phyloP scores from a whole-genome alignment of 2,113 vertebrate species.

The Calyptomena viridis region DNA sequence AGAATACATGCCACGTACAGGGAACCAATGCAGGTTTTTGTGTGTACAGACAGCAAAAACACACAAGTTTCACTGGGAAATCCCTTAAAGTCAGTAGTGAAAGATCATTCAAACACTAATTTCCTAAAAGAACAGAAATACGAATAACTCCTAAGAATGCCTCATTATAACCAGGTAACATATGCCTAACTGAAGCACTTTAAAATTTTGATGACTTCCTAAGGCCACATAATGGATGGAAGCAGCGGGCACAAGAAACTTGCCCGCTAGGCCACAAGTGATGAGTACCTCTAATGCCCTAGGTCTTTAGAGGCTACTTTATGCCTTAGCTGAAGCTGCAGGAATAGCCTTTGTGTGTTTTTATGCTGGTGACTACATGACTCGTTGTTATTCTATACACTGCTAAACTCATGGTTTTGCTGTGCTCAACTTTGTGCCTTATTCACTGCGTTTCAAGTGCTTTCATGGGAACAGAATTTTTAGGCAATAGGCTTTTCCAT shows the following conservation, averaged over 20 bases:
- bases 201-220: background rate
- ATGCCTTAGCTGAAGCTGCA: background rate
- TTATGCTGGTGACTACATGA: background rate
- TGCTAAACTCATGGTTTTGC: background rate
- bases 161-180: background rate
- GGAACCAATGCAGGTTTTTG: background rate
- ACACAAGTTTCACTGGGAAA: background rate
- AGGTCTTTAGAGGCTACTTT: background rate
- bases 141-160: background rate
- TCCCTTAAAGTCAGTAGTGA: background rate
- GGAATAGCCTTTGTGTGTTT: background rate
- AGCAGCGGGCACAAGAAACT: background rate
- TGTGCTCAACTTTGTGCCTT: background rate
- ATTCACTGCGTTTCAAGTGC: background rate
- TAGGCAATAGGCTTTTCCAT: background rate
- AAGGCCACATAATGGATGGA: accelerated
- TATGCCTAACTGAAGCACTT: background rate
- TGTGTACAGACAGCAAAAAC: background rate
- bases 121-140: background rate
- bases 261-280: accelerated
- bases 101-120: background rate
- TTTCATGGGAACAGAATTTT: background rate
- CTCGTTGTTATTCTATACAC: background rate
- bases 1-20: accelerated
- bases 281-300: background rate